A percentile compares a stretch with the other conserved stretches of the same genome.
phyloP scores from a whole-genome alignment of 2,113 vertebrate genomes.

The Felis catus region DNA sequence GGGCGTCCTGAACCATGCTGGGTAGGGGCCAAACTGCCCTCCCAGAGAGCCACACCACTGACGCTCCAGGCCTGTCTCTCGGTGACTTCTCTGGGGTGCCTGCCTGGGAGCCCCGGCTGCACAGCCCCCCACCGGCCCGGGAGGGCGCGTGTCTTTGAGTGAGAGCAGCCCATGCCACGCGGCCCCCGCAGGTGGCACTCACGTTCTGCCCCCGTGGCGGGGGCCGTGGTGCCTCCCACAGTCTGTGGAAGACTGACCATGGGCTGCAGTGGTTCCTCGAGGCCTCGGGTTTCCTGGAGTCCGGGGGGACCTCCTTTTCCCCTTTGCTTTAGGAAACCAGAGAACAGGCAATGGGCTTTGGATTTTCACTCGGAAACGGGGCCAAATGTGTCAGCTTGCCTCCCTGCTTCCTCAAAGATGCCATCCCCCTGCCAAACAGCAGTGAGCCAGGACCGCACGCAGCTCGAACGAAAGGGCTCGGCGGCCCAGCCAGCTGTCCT shows the following conservation, averaged over 20 bases:
- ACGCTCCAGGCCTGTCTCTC: rapidly evolving
- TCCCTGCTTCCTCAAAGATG: slow-evolving; percentile 5
- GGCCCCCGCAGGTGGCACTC: rapidly evolving
- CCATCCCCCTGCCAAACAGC: slow-evolving; percentile 29
- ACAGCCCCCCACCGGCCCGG: rapidly evolving
- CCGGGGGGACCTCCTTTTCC: background rate
- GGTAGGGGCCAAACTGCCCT: background rate
- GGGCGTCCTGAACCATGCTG: background rate
- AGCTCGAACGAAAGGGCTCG: background rate
- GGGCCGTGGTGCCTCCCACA: rapidly evolving
- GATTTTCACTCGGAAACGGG: background rate
- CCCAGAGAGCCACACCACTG: background rate
- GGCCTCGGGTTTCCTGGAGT: background rate
- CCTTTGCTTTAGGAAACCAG: background rate
- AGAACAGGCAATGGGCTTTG: background rate
- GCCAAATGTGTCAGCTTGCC: slow-evolving; percentile 50
- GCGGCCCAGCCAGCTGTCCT: background rate
- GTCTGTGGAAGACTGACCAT: rapidly evolving
- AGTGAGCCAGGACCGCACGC: background rate
- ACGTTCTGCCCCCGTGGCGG: background rate
- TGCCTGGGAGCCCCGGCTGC: background rate
- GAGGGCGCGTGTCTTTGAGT: background rate
- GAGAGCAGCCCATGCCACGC: background rate
- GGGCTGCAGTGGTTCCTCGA: background rate
- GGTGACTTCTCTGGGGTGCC: background rate